These are phyloP conservation scores for Moxostoma hubbsi DNA, from an alignment of 2,797 vertebrate genomes.

Conservation along the genomic window DNA sequence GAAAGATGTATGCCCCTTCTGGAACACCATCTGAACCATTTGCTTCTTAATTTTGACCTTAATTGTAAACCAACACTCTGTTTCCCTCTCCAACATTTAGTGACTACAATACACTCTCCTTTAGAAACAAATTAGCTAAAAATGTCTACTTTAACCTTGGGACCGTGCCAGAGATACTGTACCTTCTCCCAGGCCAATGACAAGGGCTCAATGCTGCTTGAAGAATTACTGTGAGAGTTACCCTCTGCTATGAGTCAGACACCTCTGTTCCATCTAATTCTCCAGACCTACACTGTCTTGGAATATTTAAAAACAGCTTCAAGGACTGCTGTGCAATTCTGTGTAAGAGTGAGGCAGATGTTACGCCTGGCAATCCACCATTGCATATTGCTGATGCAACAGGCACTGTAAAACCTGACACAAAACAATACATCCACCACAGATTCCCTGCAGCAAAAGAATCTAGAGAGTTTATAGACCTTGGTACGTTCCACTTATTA, in stretches of 20 bases:
- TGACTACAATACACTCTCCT: background rate
- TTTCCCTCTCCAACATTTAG: conserved; percentile 17
- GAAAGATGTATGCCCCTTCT: too few relatives aligned
- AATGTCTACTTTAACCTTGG: conserved; percentile 34
- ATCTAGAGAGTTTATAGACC: background rate
- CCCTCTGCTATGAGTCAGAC: background rate
- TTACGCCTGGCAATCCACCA: conserved; percentile 29
- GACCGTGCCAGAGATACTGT: conserved; percentile 62
- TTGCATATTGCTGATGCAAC: conserved; percentile 38
- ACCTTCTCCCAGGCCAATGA: conserved; percentile 63
- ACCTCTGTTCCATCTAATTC: conserved; percentile 22
- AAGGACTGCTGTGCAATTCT: conserved; percentile 26
- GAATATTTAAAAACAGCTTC: conserved; percentile 4
- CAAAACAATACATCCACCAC: conserved; percentile 23
- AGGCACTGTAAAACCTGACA: conserved; percentile 25
- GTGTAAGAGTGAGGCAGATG: conserved; percentile 28
- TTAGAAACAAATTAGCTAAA: background rate
- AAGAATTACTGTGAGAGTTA: conserved; percentile 21
- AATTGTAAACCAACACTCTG: background rate
- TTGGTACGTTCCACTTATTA: background rate
- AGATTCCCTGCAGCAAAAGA: background rate
- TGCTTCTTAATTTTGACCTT: too few relatives aligned
- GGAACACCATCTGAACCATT: too few relatives aligned
- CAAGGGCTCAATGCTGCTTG: conserved; percentile 56
- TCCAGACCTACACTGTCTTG: background rate